Percentiles rank a stretch among this genome's conserved stretches.
phyloP scores from a whole-genome alignment of 2,113 vertebrate genomes.

The Neotoma lepida region DNA sequence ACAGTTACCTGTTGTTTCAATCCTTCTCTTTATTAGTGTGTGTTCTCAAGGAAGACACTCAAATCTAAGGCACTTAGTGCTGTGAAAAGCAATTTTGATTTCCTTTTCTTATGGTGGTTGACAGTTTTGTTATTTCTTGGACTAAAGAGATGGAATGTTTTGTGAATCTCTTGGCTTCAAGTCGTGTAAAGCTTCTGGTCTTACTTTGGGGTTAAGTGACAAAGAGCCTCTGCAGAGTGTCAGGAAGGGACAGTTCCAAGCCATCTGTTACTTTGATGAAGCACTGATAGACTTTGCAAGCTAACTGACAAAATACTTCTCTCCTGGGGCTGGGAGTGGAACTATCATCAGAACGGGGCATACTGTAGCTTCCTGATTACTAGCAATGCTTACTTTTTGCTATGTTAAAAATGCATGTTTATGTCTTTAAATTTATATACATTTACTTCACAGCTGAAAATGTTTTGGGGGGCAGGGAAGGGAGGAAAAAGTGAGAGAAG shows the following conservation, averaged over 20 bases:
- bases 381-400: slow-evolving; percentile 13
- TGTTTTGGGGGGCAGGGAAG: background rate
- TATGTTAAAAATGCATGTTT: background rate
- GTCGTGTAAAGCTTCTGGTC: background rate
- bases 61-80: background rate
- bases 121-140: slow-evolving; percentile 6
- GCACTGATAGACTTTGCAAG: background rate
- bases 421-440: background rate
- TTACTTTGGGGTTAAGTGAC: background rate
- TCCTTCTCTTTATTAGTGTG: background rate
- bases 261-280: background rate
- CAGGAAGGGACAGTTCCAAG: background rate
- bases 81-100: background rate
- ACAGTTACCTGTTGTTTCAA: background rate
- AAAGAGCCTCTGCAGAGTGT: background rate
- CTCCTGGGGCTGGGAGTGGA: background rate
- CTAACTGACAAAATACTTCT: background rate
- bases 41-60: background rate
- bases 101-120: background rate
- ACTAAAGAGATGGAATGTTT: background rate
- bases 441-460: background rate
- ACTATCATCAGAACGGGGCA: background rate
- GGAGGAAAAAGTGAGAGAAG: background rate
- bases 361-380: background rate
- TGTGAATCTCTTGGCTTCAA: background rate